Percentiles rank a stretch among this genome's conserved stretches.
These are phyloP conservation scores for Abrostola triplasia DNA, from an alignment of 2,888 invertebrate genomes.

Conservation along the genomic window DNA sequence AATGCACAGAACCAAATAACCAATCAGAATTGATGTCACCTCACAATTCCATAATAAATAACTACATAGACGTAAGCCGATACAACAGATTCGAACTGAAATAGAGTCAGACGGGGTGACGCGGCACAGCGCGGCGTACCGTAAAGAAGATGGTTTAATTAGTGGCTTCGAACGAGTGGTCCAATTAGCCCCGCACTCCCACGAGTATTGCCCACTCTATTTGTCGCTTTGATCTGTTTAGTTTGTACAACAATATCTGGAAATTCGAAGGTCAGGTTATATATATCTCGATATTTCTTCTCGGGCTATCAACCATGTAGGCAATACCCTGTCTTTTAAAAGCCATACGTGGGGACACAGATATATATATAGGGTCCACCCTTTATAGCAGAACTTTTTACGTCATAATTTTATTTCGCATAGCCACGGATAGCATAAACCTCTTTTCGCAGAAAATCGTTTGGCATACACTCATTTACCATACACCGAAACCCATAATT, in stretches of 20 bases:
- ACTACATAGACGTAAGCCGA: conserved; percentile 27
- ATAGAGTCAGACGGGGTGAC: conserved; percentile 21
- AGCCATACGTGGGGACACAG: too few species aligned
- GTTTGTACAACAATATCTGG: conserved; percentile 30
- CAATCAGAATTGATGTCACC: conserved; percentile 10
- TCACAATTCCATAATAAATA: conserved; percentile 15
- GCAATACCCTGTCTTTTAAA: too few species aligned
- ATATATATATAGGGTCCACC: too few species aligned
- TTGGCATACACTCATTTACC: too few species aligned
- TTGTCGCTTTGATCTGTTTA: conserved; percentile 47
- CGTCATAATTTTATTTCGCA: too few species aligned
- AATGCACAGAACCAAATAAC: too few species aligned
- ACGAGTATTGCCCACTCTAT: conserved; percentile 43
- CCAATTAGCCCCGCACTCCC: conserved; percentile 53
- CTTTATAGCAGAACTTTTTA: too few species aligned
- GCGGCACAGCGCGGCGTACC: conserved; percentile 20
- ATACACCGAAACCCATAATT: too few species aligned
- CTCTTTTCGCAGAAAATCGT: too few species aligned
- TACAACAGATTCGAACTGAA: conserved; percentile 38
- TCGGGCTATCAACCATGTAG: too few species aligned
- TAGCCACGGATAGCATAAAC: too few species aligned
- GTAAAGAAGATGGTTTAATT: conserved; percentile 55
- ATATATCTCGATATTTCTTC: too few species aligned
- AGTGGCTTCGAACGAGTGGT: conserved; percentile 42
- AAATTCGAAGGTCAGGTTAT: conserved; percentile 19